Base-by-base conservation (phyloP, 2,888 invertebrate species). In the Epistrophe eligans region DNA sequence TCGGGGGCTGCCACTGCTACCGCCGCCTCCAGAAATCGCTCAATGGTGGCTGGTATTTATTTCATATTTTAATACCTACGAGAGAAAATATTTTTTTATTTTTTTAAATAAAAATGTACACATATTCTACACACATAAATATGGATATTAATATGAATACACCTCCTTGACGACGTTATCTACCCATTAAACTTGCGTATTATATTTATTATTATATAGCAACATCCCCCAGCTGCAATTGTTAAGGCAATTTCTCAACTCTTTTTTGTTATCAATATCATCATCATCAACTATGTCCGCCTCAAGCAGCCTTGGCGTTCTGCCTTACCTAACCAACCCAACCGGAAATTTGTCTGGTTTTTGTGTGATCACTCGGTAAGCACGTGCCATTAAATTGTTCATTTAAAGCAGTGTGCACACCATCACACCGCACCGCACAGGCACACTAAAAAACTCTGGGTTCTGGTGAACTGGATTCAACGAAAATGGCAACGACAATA, bases 351-450 rank as follows among this genome's bases (percentile, higher is more conserved):
- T 24, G 24, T 24, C 24, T 24, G 24, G 70, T 64, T 43, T 77
- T 80, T 77, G 77, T 80, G 72, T 80, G 91, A 91, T 91, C 91
- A 91, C 91, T 91, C 91, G 77, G 45, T 79, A 67, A 90, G 84
- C 91, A 89, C 91, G 91, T 91, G 91, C 89, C 88, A 88, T 80
- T 58, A 77, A 80, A 80, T 80, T 84, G 84, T 84, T 50, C 76
- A 79, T 84, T 79, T 79, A 71, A 76, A 70, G 80, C 84, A 60
- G 72, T 77, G 72, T 45, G 45, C 60, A 77, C 19, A 24, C 5
- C 28, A 35, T n/a, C n/a, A 24, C 24, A 55, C 24, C 52, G 6
- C 24, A 52, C 19, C 3, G 40, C 32, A 32, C 4, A 48, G 9
- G 17, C 50, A 50, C 19, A 19, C 10, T 4, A 11, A 19, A 11